A percentile compares a stretch with the other conserved stretches of the same genome.
phyloP scores from a whole-genome alignment of 92 coral and sea anemone genomes.

The Palythoa heliodiscus region DNA sequence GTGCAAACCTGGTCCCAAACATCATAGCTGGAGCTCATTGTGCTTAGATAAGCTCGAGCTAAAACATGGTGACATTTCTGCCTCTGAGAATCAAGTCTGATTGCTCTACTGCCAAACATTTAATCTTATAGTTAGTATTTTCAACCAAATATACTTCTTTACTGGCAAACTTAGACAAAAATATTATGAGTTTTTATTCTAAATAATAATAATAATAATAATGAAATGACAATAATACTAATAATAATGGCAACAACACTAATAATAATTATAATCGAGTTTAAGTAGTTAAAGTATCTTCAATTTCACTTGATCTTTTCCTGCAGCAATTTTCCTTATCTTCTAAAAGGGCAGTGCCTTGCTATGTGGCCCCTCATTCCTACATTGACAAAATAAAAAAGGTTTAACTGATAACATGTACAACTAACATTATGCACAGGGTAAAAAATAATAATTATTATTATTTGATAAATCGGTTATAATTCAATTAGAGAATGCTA shows the following conservation, averaged over 20 bases:
- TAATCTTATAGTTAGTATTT: too few species aligned
- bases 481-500: too few species aligned
- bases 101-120: not conserved
- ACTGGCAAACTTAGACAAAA: not conserved
- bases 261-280: not conserved
- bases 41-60: too few species aligned
- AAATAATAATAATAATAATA: too few species aligned
- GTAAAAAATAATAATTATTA: too few species aligned
- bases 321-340: slow-evolving; percentile 5
- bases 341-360: slow-evolving; percentile 83
- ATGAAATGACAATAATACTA: too few species aligned
- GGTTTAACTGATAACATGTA: too few species aligned
- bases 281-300: not conserved
- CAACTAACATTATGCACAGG: too few species aligned
- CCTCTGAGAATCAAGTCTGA: not conserved
- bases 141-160: not conserved
- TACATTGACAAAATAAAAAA: slow-evolving; percentile 36
- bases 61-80: not conserved
- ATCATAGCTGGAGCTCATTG: too few species aligned
- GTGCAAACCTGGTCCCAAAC: too few species aligned
- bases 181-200: not conserved
- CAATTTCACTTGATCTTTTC: not conserved
- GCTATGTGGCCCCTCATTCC: slow-evolving; percentile 98
- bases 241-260: too few species aligned
- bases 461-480: too few species aligned